Percentiles rank a stretch among this genome's conserved stretches.
Conservation (phyloP, 30 jellyfish, hydroid and myxozoan genomes). For the Aurelia aurita complex sp. Pacific region DNA sequence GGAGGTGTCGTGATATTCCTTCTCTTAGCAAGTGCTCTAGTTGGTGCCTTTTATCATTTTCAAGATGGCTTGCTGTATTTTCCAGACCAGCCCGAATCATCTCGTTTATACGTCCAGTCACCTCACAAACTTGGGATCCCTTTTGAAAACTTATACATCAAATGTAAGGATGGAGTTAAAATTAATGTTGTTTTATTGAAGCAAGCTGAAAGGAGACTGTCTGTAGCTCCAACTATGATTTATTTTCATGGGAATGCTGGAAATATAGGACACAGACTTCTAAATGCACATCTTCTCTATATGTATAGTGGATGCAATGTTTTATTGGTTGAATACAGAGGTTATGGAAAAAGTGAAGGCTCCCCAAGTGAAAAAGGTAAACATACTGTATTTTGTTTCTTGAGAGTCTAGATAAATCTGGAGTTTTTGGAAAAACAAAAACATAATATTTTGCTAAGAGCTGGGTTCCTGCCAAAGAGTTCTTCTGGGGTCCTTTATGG, state of each 20-base stretch:
- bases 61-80: constrained; percentile 92
- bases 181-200: constrained; percentile 79
- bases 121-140: constrained; percentile 90
- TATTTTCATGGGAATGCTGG: constrained; percentile 97
- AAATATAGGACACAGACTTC: constrained; percentile 85
- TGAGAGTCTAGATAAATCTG: too few species aligned
- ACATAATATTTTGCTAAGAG: too few species aligned
- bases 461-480: too few species aligned
- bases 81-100: constrained; percentile 97
- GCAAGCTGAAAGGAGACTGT: constrained; percentile 66
- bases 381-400: background rate
- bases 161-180: constrained; percentile 75
- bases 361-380: constrained; percentile 94
- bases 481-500: too few species aligned
- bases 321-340: constrained; percentile 87
- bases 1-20: constrained; percentile 86
- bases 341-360: constrained; percentile 94
- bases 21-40: constrained; percentile 71
- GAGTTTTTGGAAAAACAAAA: too few species aligned
- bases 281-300: constrained; percentile 78
- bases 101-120: constrained; percentile 87
- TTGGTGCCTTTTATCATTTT: constrained; percentile 94
- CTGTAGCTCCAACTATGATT: constrained; percentile 74
- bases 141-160: constrained; percentile 78
- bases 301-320: constrained; percentile 87